Base-by-base conservation (phyloP, 2,113 vertebrate genomes). In the Glaucidium brasilianum region DNA sequence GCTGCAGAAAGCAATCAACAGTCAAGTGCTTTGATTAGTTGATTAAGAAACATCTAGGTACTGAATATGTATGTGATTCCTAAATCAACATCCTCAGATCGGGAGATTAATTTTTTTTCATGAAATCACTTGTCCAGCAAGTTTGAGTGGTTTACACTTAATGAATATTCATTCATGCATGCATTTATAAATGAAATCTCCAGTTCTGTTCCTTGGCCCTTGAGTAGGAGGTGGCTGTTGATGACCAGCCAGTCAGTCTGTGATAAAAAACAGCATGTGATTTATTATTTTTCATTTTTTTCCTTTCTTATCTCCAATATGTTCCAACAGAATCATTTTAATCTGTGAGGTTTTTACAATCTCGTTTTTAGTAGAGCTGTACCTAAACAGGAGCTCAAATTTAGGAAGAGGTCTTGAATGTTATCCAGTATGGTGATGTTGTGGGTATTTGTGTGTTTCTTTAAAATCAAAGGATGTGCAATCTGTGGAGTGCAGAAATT, bases 11-110 rank as follows among this genome's bases (percentile, higher is more conserved):
- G 97, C 96, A 98, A 97, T 98, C 95, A 97, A 73, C 96, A 98
- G 97, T 91, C 1, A 74, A 88, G 86, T 81, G 59, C 91, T 97
- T 96, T 97, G 97, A 97, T 98, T 96, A 97, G 97, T 77, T 98
- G 97, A 98, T 98, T 97, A 94, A 92, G 85, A 88, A 63, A 60
- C 88, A 96, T 83, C 75, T 71, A 82, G 67, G n/a, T 92, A 10
- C 49, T 98, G 96, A 97, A 98, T 98, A 98, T 97, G 96, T 85
- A 98, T 98, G 95, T 91, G 39, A 9, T 50, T 93, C 23, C 85
- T 81, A 93, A 95, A 97, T 94, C 84, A 84, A 6, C 68, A 43
- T 88, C n/a, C n/a, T 94, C 90, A 79, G 88, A 89, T 89, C 93
- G 83, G 74, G 22, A 27, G 10, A 11, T 55, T 45, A 71, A 4